A percentile compares a stretch with the other conserved stretches of the same genome.
These are phyloP conservation scores for Coleophora deauratella DNA, from an alignment of 2,888 invertebrate genomes.

Conservation along the genomic window DNA sequence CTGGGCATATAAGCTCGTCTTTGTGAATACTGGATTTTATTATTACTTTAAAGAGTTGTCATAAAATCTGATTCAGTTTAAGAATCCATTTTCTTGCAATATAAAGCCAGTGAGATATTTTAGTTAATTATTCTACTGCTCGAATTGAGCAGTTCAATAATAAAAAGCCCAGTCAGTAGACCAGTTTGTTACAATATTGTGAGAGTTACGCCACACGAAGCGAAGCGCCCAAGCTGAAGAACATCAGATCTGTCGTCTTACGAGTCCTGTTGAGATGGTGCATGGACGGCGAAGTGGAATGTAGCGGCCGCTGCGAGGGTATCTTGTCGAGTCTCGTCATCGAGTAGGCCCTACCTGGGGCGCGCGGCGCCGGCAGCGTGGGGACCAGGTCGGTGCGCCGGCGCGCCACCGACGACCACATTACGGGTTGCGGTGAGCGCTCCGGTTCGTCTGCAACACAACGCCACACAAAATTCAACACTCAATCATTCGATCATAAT, in stretches of 20 bases:
- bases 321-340: conserved; percentile 90
- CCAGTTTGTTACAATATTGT: too few relatives aligned
- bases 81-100: too few relatives aligned
- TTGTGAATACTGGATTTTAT: too few relatives aligned
- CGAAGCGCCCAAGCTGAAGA: conserved; percentile 9
- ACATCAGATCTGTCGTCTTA: conserved; percentile 7
- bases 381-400: conserved; percentile 94
- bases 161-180: too few relatives aligned
- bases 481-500: not conserved
- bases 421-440: conserved; percentile 64
- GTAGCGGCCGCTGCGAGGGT: conserved; percentile 34
- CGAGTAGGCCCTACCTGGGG: conserved; percentile 87
- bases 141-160: too few relatives aligned
- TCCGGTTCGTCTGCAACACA: conserved; percentile 52
- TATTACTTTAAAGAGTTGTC: too few relatives aligned
- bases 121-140: too few relatives aligned
- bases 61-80: too few relatives aligned
- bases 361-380: conserved; percentile 80
- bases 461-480: conserved; percentile 7
- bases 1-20: too few relatives aligned
- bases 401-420: conserved; percentile 86
- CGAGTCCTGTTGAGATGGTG: conserved; percentile 51
- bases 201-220: conserved; percentile 8
- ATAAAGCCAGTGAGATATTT: too few relatives aligned
- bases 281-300: conserved; percentile 44